These are phyloP conservation scores for Haliclona indistincta DNA, from an alignment of 37 sponge, comb jelly and placozoan species.

Conservation along the genomic window DNA sequence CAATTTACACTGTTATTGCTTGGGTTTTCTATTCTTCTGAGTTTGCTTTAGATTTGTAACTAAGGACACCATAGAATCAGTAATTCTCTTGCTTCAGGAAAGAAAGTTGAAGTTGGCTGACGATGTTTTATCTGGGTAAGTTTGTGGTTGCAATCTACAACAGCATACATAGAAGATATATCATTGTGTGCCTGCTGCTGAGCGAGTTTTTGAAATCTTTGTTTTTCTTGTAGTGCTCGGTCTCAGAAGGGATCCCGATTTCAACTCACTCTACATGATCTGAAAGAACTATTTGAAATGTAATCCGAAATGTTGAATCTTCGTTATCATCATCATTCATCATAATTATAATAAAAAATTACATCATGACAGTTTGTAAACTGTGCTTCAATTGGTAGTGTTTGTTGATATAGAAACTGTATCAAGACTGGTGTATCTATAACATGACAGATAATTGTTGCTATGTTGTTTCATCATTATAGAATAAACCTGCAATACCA, in stretches of 20 bases:
- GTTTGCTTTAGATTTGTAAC: conserved; percentile 59
- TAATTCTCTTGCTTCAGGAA: conserved; percentile 54
- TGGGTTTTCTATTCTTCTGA: neutral
- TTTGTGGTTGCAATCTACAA: neutral
- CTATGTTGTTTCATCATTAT: too few species aligned
- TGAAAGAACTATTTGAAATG: conserved; percentile 45
- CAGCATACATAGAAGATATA: neutral
- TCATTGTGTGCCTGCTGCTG: neutral
- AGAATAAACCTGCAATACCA: neutral
- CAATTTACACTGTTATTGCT: neutral
- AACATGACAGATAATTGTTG: too few species aligned
- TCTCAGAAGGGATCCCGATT: neutral
- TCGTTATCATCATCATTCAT: too few species aligned
- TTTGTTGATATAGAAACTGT: too few species aligned
- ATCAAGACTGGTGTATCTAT: too few species aligned
- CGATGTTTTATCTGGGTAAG: conserved; percentile 73
- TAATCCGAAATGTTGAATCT: too few species aligned
- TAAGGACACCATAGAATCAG: conserved; percentile 53
- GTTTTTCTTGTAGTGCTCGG: conserved; percentile 1
- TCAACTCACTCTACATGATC: conserved; percentile 50
- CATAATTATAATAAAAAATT: too few species aligned
- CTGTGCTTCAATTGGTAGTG: too few species aligned
- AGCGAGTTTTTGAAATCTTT: neutral
- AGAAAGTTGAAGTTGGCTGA: conserved; percentile 53
- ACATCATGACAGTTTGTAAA: too few species aligned